These are phyloP conservation scores for Pseudolycoriella hygida DNA, from an alignment of 2,888 invertebrate genomes.

Conservation along the genomic window DNA sequence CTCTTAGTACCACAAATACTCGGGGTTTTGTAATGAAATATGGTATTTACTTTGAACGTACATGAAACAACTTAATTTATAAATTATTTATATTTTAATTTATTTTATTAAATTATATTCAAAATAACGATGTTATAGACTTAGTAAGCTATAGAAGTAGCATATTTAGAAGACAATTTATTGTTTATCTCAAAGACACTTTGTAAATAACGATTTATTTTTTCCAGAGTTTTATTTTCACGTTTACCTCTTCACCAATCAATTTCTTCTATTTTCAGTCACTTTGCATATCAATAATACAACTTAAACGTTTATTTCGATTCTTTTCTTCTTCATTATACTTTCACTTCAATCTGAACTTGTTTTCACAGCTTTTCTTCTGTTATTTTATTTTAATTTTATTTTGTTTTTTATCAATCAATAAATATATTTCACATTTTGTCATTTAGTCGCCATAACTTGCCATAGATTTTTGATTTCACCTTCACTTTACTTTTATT, in stretches of 20 bases:
- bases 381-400: too few relatives aligned
- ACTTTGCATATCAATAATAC: not conserved
- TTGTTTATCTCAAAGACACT: too few relatives aligned
- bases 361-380: not conserved
- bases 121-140: too few relatives aligned
- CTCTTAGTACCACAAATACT: conserved; percentile 11
- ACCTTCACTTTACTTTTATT: not conserved
- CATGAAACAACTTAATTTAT: too few relatives aligned
- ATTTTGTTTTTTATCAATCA: not conserved
- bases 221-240: too few relatives aligned
- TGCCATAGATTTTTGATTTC: not conserved
- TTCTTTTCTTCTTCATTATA: not conserved
- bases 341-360: not conserved
- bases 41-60: conserved; percentile 1
- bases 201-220: too few relatives aligned
- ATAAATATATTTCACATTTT: not conserved
- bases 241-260: too few relatives aligned
- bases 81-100: too few relatives aligned
- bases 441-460: not conserved
- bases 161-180: too few relatives aligned
- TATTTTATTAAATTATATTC: too few relatives aligned
- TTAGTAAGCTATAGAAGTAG: too few relatives aligned
- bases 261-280: not conserved
- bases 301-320: not conserved
- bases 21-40: conserved; percentile 8